These are phyloP conservation scores for Gambusia affinis DNA, from an alignment of 2,113 vertebrate genomes.

Conservation along the genomic window DNA sequence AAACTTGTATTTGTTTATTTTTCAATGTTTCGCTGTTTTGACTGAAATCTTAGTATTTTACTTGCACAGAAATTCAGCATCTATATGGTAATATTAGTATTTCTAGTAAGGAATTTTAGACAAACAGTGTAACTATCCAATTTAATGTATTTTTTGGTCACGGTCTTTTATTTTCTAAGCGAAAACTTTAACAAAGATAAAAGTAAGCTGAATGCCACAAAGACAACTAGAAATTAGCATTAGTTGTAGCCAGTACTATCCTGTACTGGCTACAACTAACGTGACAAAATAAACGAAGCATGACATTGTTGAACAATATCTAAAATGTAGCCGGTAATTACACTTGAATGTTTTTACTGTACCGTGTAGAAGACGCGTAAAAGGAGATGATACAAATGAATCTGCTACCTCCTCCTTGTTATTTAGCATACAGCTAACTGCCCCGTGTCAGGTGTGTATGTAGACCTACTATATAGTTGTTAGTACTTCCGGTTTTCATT, in stretches of 20 bases:
- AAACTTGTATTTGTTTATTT: no score
- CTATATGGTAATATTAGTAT: no score
- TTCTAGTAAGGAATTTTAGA: no score
- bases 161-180: no score
- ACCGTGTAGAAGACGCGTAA: constrained; percentile 22
- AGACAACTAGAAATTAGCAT: constrained; percentile 26
- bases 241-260: constrained; percentile 3
- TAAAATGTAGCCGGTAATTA: fast-evolving
- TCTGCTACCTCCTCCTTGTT: constrained; percentile 26
- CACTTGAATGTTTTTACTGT: background rate
- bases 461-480: no score
- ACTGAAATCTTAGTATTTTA: no score
- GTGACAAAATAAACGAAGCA: background rate
- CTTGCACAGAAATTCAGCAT: no score
- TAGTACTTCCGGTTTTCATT: background rate
- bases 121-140: no score
- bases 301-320: no score
- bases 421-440: constrained; percentile 12
- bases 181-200: no score
- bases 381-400: background rate
- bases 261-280: background rate
- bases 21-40: no score
- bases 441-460: background rate
- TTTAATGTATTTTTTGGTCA: no score
- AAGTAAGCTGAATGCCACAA: constrained; percentile 6